Evolutionary conservation across 2,888 invertebrate genomes (phyloP), one percentile per base, ranked within the genome.

Genomic region (Xestia sexstrigata): DNA sequence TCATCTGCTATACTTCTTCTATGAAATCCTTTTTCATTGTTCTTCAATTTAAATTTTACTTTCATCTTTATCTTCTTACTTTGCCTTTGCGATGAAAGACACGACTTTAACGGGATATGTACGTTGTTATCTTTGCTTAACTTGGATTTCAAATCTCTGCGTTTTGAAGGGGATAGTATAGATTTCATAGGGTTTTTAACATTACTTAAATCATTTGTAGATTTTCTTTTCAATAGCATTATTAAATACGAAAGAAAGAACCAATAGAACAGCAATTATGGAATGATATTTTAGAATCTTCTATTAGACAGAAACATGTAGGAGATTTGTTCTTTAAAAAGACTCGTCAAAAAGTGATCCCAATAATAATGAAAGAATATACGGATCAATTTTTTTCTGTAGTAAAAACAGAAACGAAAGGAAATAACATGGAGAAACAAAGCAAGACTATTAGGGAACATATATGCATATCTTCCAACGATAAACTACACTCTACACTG

Each of bases 61-160:
- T 78, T 84, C 83, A 83, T 75, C 30, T 86, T 84, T 5, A 49
- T 30, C 47, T 82, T 86, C 20, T 86, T 83, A 58, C 9, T 49
- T 13, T 82, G 66, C 26, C 67, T 74, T 70, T 83, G 83, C 2
- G 74, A 74, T 26, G 83, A 83, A 39, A 82, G 23, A 20, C 86
- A 84, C 17, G 83, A 82, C 26, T 86, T 35, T 35, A 35, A 35
- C n/a, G n/a, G n/a, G n/a, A n/a, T n/a, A n/a, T n/a, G n/a, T n/a
- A n/a, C n/a, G n/a, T n/a, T n/a, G n/a, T n/a, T n/a, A n/a, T n/a
- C n/a, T n/a, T n/a, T n/a, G n/a, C n/a, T n/a, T n/a, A n/a, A n/a
- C n/a, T n/a, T n/a, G n/a, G n/a, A n/a, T n/a, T n/a, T n/a, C n/a
- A n/a, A n/a, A n/a, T n/a, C n/a, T n/a, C n/a, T n/a, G n/a, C n/a